phyloP scores from a whole-genome alignment of 1,140 invertebrate genomes.

The Lordiphosa stackelbergi region DNA sequence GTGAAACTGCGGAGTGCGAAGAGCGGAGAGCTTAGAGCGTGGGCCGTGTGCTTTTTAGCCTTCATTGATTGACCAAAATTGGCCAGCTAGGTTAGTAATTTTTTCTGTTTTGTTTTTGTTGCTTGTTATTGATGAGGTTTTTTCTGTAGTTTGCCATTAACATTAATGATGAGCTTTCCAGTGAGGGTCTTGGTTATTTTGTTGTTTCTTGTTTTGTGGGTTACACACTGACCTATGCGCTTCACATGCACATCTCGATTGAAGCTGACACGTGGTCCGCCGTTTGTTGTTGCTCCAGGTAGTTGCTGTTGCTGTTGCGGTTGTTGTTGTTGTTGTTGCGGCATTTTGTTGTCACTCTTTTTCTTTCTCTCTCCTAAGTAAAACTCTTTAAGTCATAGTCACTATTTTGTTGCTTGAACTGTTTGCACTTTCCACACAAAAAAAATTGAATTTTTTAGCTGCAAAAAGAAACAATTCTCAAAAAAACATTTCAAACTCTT shows the following conservation, averaged over 20 bases:
- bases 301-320: constrained; percentile 20
- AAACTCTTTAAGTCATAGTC: constrained; percentile 39
- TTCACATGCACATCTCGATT: constrained; percentile 93
- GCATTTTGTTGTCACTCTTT: constrained; percentile 26
- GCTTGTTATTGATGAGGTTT: constrained; percentile 51
- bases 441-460: constrained; percentile 35
- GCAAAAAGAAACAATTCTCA: constrained; percentile 51
- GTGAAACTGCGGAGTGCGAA: constrained; percentile 24
- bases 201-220: constrained; percentile 32
- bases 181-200: constrained; percentile 38
- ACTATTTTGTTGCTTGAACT: constrained; percentile 24
- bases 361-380: constrained; percentile 28
- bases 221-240: constrained; percentile 85
- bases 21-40: constrained; percentile 11
- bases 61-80: constrained; percentile 73
- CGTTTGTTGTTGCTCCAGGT: constrained; percentile 58
- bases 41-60: constrained; percentile 39
- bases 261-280: constrained; percentile 87
- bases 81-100: constrained; percentile 51
- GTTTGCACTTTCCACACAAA: constrained; percentile 30
- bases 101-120: constrained; percentile 20
- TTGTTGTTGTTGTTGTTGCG: constrained; percentile 16
- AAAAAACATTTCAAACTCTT: constrained; percentile 22
- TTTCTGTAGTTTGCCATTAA: constrained; percentile 47
- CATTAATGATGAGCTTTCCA: constrained; percentile 11